Base-by-base conservation (phyloP, 37 sponge, comb jelly and placozoan species). In the Halisarca cf. caerulea region DNA sequence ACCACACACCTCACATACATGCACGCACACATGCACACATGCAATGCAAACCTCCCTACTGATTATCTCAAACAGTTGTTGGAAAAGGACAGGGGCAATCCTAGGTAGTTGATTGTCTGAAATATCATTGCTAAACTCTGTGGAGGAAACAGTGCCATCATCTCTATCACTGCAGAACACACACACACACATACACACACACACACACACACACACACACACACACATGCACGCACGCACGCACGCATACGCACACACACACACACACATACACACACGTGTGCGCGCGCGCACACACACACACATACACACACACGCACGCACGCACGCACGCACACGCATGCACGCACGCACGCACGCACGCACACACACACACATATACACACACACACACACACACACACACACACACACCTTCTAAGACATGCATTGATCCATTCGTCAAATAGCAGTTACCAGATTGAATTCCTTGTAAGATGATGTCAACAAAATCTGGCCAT, bases 371-470 rank as follows among this genome's bases (percentile, higher is more conserved):
- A 37, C 20, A 20, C 42, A 75, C 78, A 75, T 24, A 75, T 41
- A 75, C 78, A 37, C 42, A 25, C 23, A n/a, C 27, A 8, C 37
- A 15, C 71, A 69, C 36, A 28, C 71, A 69, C 37, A 35, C 5
- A 44, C 6, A 2, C 34, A 80, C 81, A 55, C 3, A 80, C 81
- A 68, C 17, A 89, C 90, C 90, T 84, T 84, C 69, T 59, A 91
- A 59, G 41, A 94, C 95, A 37, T 91, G 58, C 89, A 94, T 94
- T 1, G 89, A 54, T 11, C 95, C 95, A 83, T 89, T 91, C 8
- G 86, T 88, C 2, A 94, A 78, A 42, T 73, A 8, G 5, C 82
- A 68, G 9, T 83, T 43, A 11, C 89, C 91, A 28, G 86, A 87
- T 4, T 60, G 39, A 14, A 94, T 57, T 27, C 66, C 83, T 27